phyloP scores from a whole-genome alignment of 2,797 vertebrate species.

The Falco rusticolus region DNA sequence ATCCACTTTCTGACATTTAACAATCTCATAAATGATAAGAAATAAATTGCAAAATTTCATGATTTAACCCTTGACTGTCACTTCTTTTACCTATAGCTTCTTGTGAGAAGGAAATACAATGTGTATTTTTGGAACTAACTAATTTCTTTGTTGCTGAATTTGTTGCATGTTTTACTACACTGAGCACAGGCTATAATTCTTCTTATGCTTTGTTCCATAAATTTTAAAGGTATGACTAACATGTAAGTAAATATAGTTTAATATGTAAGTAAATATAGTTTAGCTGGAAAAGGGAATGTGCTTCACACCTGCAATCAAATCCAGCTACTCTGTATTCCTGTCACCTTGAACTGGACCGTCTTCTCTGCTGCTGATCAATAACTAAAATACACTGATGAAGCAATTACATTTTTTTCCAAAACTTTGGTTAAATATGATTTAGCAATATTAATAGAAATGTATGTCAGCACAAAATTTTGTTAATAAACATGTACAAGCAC shows the following conservation, averaged over 20 bases:
- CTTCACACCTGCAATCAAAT: background rate
- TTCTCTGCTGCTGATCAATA: background rate
- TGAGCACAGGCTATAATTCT: background rate
- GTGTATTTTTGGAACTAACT: background rate
- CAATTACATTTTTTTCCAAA: background rate
- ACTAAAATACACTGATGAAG: background rate
- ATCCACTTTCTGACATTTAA: slow-evolving; percentile 83
- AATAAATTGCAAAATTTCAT: slow-evolving; percentile 77
- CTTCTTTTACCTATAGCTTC: slow-evolving; percentile 64
- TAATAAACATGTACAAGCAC: background rate
- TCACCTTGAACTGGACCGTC: background rate
- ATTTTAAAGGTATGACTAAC: background rate
- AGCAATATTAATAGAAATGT: background rate
- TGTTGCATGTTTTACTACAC: background rate
- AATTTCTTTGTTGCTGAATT: background rate
- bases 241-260: background rate
- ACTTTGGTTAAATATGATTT: background rate
- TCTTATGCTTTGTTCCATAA: background rate
- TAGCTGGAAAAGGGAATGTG: background rate
- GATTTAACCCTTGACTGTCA: slow-evolving; percentile 76
- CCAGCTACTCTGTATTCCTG: background rate
- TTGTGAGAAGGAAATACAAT: background rate
- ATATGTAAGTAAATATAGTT: background rate
- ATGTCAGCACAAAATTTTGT: background rate
- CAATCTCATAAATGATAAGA: slow-evolving; percentile 80